Base-by-base conservation (phyloP, 23 tunicate species). In the Aplidium turbinatum region DNA sequence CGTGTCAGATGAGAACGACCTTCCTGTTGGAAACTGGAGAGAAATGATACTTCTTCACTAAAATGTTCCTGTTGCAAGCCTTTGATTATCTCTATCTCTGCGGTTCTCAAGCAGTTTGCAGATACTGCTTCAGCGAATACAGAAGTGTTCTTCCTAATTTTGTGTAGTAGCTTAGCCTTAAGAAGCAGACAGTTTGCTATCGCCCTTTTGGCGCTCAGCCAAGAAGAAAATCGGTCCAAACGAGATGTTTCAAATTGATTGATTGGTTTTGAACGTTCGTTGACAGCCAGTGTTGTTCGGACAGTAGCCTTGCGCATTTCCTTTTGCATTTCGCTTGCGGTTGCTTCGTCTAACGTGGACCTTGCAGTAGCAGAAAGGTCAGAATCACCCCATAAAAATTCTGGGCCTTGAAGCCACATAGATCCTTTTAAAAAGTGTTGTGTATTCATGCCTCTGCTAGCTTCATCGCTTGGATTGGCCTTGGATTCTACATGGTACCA, bases 241-340 rank as follows among this genome's bases (percentile, higher is more conserved):
- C 21, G 60, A 54, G 24, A 5, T 4, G 21, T 54, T n/a, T 54
- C 60, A 54, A 11, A n/a, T 54, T 54, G 19, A 5, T 54, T 54
- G 4, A n/a, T 5, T 11, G 48, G 13, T 13, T 9, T 9, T 42
- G 9, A 9, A 42, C 13, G 9, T 42, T 42, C 48, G 13, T 13
- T 42, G 48, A 9, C 13, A 42, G 60, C 6, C 19, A n/a, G 21
- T 5, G 60, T 18, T 18, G 60, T n/a, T 18, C n/a, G 21, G 21
- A 54, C 60, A n/a, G 60, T 54, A 5, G 60, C 60, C 21, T 54
- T 54, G 22, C 60, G 60, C 60, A 54, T 54, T n/a, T 54, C 60
- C 60, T n/a, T n/a, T n/a, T 54, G 22, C 22, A 54, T 25, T 18
- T 18, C 6, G 22, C 24, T 25, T n/a, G 19, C 22, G 21, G 60